These are phyloP conservation scores for Mimachlamys varia DNA, from an alignment of 2,888 invertebrate species.

Conservation along the genomic window DNA sequence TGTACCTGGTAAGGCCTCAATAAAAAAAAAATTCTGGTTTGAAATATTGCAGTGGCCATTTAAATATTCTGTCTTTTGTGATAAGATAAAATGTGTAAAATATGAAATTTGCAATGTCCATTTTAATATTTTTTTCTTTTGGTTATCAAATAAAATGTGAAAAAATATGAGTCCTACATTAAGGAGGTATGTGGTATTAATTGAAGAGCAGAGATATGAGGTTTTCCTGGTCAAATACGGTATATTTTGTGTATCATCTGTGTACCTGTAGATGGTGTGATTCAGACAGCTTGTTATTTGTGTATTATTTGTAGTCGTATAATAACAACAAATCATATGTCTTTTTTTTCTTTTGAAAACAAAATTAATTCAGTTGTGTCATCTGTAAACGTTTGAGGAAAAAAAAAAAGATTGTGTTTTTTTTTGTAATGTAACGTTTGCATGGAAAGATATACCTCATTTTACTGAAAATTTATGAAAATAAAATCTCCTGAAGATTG, in stretches of 20 bases:
- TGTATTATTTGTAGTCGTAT: constrained; percentile 20
- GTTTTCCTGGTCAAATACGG: not conserved
- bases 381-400: constrained; percentile 31
- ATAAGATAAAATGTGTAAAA: too few relatives aligned
- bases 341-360: constrained; percentile 24
- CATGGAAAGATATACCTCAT: constrained; percentile 36
- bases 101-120: too few relatives aligned
- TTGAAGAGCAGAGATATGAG: not conserved
- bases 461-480: constrained; percentile 31
- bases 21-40: too few relatives aligned
- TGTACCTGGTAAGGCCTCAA: too few relatives aligned
- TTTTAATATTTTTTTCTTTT: too few relatives aligned
- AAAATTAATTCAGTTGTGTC: constrained; percentile 28
- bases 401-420: constrained; percentile 28
- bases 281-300: constrained; percentile 31
- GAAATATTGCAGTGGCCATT: too few relatives aligned
- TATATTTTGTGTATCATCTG: not conserved
- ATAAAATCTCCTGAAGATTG: constrained; percentile 31
- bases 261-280: constrained; percentile 19
- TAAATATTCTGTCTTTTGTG: too few relatives aligned
- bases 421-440: constrained; percentile 36
- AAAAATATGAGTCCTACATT: too few relatives aligned
- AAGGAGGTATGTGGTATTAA: too few relatives aligned
- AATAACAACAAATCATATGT: constrained; percentile 9
- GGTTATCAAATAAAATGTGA: too few relatives aligned